Base-by-base conservation (phyloP, 2,888 invertebrate genomes). In the Listrodromus nycthemerus region DNA sequence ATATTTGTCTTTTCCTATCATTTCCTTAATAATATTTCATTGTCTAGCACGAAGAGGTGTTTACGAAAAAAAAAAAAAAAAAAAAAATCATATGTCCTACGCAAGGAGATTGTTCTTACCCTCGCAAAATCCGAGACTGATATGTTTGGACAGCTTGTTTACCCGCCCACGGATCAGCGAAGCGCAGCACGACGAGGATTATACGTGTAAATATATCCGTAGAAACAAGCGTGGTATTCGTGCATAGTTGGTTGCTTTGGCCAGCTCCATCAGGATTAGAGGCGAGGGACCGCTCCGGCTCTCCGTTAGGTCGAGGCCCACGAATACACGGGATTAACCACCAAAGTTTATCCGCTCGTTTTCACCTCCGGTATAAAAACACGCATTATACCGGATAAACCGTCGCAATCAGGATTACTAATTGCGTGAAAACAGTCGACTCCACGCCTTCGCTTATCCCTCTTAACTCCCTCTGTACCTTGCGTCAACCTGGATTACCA, bases 331-430 rank as follows among this genome's bases (percentile, higher is more conserved):
- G 76, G 73, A 73, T 83, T 80, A 77, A 71, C 41, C 75, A 67
- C 80, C 67, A 76, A 50, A 50, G 70, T 80, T 76, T 67, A 80
- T 76, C 83, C 71, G 71, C 80, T 83, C 66, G 76, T 80, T 80
- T 71, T 58, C 75, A 41, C 61, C 75, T 80, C 71, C 58, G 52
- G 30, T 45, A 69, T 63, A 73, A 80, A 80, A 63, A 77, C 76
- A 45, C 67, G 69, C 45, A 70, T 75, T 76, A 80, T 76, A 76
- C 75, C 52, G 61, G 74, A 61, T 73, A 80, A 80, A 76, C 76
- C 69, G 50, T 76, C 76, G 52, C 70, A 80, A 83, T 83, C 76
- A 80, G 80, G 83, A 83, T 83, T 83, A 80, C 76, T 83, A 83
- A 83, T 83, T 83, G 83, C 80, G 80, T 73, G 66, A 74, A 77